Evolutionary conservation across 2,113 vertebrate genomes (phyloP), one percentile per base, ranked within the genome.

Genomic region (Pantherophis guttatus): DNA sequence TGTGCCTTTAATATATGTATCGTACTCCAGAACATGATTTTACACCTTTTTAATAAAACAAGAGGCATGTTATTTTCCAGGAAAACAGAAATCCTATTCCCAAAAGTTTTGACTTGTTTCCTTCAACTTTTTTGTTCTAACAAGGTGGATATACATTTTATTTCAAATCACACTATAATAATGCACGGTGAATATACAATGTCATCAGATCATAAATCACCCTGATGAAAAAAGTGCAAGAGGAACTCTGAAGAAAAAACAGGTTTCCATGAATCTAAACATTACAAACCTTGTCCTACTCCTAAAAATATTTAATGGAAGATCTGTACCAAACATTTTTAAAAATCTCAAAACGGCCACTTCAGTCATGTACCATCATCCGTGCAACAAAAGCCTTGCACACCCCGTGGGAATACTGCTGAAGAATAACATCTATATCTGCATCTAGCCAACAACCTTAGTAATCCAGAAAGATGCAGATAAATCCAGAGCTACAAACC

Each of bases 1-100:
- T 96, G 96, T 95, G 94, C 96, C 96, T 95, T 95, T 96, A 95
- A 97, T 97, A 97, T 97, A 97, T 93, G 95, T 95, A 95, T 90
- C 94, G 91, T 54, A 91, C 87, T 89, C 94, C 88, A 1, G 29
- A 3, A 95, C 91, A 62, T 91, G 0, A 33, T 96, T 62, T 97
- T 95, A 93, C 92, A 92, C 94, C 96, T 97, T 96, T 92, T 96
- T 96, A 90, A 92, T 70, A 17, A 12, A 13, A 19, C 94, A 91
- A 95, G 91, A 92, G 95, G 50, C 44, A 89, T 87, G 90, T 94
- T 50, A 62, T 48, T 91, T 89, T 90, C 5, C 12, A 85, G 59
- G 81, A 21, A 54, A 52, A 57, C 33, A 81, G 75, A 81, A 88
- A 88, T 1, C 3, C 58, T 89, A 92, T 94, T 92, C 87, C 29